A percentile compares a stretch with the other conserved stretches of the same genome.
Conservation (phyloP, 2,797 vertebrate genomes). For the Novumbra hubbsi region DNA sequence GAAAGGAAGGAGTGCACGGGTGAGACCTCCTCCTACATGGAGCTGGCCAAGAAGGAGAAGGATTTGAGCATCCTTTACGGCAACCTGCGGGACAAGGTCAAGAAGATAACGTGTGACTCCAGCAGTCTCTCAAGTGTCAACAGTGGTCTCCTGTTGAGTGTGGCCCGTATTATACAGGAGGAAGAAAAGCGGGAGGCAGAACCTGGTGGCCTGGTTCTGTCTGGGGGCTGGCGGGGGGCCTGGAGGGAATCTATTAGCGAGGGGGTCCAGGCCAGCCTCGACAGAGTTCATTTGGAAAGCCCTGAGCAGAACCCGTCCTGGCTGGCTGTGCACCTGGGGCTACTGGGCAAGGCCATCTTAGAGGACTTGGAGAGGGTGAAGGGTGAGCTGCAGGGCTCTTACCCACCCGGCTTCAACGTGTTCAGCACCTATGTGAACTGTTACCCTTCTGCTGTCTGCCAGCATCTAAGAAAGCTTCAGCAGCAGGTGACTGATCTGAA, state of each 20-base stretch:
- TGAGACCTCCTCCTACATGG: constrained; percentile 56
- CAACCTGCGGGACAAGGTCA: constrained; percentile 63
- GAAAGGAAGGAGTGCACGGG: constrained; percentile 52
- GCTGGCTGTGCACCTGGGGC: constrained; percentile 75
- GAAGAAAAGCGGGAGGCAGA: constrained; percentile 69
- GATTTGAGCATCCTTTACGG: constrained; percentile 83
- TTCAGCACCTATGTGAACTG: constrained; percentile 79
- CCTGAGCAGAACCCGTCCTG: constrained; percentile 57
- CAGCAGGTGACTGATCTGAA: constrained; percentile 52
- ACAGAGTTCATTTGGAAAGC: constrained; percentile 45
- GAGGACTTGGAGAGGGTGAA: constrained; percentile 79
- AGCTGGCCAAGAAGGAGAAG: constrained; percentile 73
- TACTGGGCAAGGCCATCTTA: constrained; percentile 72
- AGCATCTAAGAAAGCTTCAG: constrained; percentile 76
- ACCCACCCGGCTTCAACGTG: constrained; percentile 80
- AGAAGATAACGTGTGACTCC: constrained; percentile 73
- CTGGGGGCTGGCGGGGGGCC: constrained; percentile 74
- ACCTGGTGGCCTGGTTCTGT: constrained; percentile 50
- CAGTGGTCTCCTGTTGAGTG: constrained; percentile 55
- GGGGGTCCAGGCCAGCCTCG: constrained; percentile 72
- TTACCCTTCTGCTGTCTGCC: constrained; percentile 75
- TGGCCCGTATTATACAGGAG: constrained; percentile 75
- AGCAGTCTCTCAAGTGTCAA: constrained; percentile 62
- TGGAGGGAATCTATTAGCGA: constrained; percentile 76
- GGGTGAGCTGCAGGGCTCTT: constrained; percentile 71